Evolutionary conservation across 1,140 invertebrate species (phyloP).

Genomic region (Brachionus rubens): DNA sequence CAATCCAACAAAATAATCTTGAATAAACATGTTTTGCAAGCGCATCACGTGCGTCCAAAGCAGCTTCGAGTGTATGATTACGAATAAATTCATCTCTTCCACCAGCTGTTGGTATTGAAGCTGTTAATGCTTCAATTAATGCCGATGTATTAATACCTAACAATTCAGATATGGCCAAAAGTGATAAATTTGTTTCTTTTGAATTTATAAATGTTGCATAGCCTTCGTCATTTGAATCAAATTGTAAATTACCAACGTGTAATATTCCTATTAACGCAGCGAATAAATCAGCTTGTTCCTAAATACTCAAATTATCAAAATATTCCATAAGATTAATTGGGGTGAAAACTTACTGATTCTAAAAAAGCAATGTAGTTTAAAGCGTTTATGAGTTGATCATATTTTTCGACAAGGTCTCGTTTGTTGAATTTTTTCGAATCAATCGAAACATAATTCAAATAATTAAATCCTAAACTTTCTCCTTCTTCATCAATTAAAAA

Average conservation of each 20-base stretch:
- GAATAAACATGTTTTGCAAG: constrained; percentile 71
- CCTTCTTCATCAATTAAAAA: not conserved
- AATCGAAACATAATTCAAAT: constrained; percentile 36
- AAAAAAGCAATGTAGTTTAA: constrained; percentile 59
- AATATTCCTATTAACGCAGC: constrained; percentile 54
- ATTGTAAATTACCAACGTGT: constrained; percentile 55
- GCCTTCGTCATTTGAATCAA: constrained; percentile 53
- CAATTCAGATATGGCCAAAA: constrained; percentile 17
- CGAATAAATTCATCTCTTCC: constrained; percentile 48
- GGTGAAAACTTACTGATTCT: constrained; percentile 56
- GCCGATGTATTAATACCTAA: constrained; percentile 21
- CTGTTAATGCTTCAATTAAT: constrained; percentile 49
- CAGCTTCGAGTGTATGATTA: constrained; percentile 65
- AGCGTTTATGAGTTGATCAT: constrained; percentile 55
- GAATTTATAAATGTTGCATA: constrained; percentile 50
- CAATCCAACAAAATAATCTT: constrained; percentile 67
- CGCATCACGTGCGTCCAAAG: constrained; percentile 68
- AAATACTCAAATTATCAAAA: too few species aligned
- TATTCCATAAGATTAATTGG: too few species aligned
- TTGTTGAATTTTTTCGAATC: not conserved
- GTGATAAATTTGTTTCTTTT: constrained; percentile 34
- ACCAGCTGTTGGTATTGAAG: constrained; percentile 49
- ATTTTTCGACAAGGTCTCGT: constrained; percentile 48
- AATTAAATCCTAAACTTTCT: constrained; percentile 29
- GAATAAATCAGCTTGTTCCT: constrained; percentile 57